Evolutionary conservation across 2,113 vertebrate species (phyloP).

Genomic region (Amblyornis subalaris): DNA sequence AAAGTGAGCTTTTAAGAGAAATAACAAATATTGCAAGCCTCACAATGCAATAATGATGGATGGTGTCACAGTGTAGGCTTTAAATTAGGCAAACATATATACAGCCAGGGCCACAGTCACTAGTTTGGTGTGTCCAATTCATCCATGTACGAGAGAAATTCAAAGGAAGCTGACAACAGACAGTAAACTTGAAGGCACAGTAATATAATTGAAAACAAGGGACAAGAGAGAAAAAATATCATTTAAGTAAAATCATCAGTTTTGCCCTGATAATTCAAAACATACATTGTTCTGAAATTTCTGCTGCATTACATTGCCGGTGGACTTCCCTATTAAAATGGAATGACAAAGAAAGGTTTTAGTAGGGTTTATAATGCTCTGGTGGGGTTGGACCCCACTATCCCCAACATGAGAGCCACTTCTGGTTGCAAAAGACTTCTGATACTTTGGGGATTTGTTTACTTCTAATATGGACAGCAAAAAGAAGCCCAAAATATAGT

Average conservation of each 20-base stretch:
- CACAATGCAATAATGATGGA: not conserved
- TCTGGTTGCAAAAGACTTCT: not conserved
- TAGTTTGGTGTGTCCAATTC: not conserved
- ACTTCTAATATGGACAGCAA: not conserved
- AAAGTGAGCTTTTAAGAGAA: not conserved
- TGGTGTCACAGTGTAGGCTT: fast-evolving
- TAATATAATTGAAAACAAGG: not conserved
- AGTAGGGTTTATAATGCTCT: not conserved
- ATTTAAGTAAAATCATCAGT: not conserved
- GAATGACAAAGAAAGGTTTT: not conserved
- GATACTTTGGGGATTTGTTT: not conserved
- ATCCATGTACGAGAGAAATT: not conserved
- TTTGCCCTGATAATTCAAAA: not conserved
- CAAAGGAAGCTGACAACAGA: not conserved
- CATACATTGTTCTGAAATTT: not conserved
- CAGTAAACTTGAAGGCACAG: not conserved
- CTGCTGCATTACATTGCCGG: not conserved
- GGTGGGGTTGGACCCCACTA: not conserved
- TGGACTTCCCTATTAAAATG: not conserved
- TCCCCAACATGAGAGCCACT: not conserved
- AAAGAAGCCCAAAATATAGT: not conserved
- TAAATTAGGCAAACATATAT: not conserved
- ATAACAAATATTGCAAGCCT: not conserved
- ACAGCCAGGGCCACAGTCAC: not conserved
- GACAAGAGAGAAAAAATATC: fast-evolving